Base-by-base conservation (phyloP, 2,113 vertebrate genomes). In the Ailuropoda melanoleuca region DNA sequence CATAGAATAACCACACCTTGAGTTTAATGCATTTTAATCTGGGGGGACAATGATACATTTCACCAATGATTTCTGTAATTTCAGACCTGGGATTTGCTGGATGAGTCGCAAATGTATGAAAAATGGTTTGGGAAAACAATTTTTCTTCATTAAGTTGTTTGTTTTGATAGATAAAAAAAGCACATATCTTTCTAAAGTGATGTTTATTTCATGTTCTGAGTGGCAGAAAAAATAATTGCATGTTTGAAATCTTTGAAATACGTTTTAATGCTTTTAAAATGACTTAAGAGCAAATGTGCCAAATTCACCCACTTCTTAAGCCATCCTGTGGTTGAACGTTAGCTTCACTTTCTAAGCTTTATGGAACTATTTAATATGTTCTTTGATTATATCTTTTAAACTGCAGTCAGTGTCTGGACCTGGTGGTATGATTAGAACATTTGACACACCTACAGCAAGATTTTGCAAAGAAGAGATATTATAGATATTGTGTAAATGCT, bases 241-340 rank as follows among this genome's bases (percentile, higher is more conserved):
- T 93, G 87, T 98, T 97, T 97, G 93, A 97, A 97, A 96, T 97
- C 89, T 96, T 95, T 95, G 89, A 96, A 97, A 97, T 96, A 93
- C 87, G 78, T 96, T 96, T 97, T 95, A 98, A 96, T 97, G 98
- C 66, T 89, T 97, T 97, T 93, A 82, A 95, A 97, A 89, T 95
- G 93, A 97, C 90, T 96, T 87, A 93, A 58, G 64, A 96, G 72
- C 86, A 93, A 89, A 92, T 68, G 66, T 95, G 66, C 72, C 86
- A 95, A 64, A 70, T 96, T 86, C 91, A 87, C 34, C 58, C 75
- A 80, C 60, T 80, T 85, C 55, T 83, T 95, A 95, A 94, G 24
- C 66, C 23, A 77, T 87, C 70, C 58, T 19, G 0, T 87, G 34
- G 74, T 48, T 97, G 74, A 72, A 93, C 83, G 78, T 95, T 86